Conservation (phyloP, 2,888 invertebrate species). For the Lycaena phlaeas region DNA sequence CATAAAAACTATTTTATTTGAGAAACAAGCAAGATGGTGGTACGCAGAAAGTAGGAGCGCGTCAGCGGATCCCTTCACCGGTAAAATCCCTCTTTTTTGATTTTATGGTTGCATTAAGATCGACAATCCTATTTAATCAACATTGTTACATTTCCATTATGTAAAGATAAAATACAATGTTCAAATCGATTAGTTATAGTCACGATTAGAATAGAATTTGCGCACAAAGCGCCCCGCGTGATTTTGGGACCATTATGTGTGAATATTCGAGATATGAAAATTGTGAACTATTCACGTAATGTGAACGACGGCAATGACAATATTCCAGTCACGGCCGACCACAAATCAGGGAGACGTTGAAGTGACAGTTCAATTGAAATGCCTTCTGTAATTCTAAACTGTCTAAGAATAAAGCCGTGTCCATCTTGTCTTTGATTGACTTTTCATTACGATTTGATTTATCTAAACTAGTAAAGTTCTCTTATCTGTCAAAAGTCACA, state of each 20-base stretch:
- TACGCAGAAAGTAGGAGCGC: no score
- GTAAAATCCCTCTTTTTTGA: no score
- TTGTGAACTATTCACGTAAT: not conserved
- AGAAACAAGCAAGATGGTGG: no score
- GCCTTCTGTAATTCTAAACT: not conserved
- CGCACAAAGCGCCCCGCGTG: not conserved
- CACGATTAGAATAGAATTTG: not conserved
- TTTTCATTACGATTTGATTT: not conserved
- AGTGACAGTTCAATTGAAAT: not conserved
- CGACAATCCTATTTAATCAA: no score
- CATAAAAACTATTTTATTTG: no score
- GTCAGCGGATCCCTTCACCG: no score
- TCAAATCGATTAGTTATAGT: not conserved
- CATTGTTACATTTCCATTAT: no score
- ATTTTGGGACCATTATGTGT: slow-evolving; percentile 1
- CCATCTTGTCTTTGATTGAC: not conserved
- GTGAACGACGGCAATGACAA: not conserved
- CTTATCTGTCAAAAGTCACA: no score
- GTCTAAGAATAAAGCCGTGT: not conserved
- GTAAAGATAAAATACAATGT: not conserved
- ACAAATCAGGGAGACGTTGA: not conserved
- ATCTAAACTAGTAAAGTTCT: no score
- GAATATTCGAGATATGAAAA: not conserved
- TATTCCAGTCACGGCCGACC: not conserved
- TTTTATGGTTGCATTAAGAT: no score